Base-by-base conservation (phyloP, 2,797 vertebrate species). In the Orientallactaga sibirica region DNA sequence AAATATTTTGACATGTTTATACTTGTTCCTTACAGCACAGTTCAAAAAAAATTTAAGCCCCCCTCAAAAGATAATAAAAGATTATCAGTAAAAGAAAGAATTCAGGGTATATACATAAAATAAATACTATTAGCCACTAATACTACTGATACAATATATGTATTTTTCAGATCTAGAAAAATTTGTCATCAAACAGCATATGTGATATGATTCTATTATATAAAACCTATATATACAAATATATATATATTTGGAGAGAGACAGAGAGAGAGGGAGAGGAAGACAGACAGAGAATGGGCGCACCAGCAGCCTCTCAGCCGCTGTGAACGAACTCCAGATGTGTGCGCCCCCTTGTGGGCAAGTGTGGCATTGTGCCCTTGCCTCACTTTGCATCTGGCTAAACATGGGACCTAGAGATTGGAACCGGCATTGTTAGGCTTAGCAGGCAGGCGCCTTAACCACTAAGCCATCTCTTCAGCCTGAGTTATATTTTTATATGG, bases 401-500 rank as follows among this genome's bases (percentile, higher is more conserved):
- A 37, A 37, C 33, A 37, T 37, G 33, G 33, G 33, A 37, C 33
- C 33, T 37, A 2, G 33, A 37, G 33, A 37, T 37, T 37, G 33
- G 33, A 37, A 37, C 33, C 33, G 33, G 33, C 33, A 37, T 37
- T 37, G 33, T 37, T 37, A 37, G 33, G 33, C 33, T 37, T 37
- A 37, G 33, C 33, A 37, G 33, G 33, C 33, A 37, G 2, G 33
- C 2, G 33, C 33, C 33, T 37, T 37, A 37, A 37, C 33, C 33
- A 37, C 33, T 37, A 37, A 37, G 33, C 33, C 33, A 37, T 37
- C 33, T 37, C 33, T 37, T 37, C 33, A 37, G 33, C 33, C 33
- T 37, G 37, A 58, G 74, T 94, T 90, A 76, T 18, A 43, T 52
- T 89, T 90, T 58, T 70, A 94, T 68, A 82, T 22, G 29, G 55